phyloP scores from a whole-genome alignment of 2,113 vertebrate genomes.

The Carettochelys insculpta region DNA sequence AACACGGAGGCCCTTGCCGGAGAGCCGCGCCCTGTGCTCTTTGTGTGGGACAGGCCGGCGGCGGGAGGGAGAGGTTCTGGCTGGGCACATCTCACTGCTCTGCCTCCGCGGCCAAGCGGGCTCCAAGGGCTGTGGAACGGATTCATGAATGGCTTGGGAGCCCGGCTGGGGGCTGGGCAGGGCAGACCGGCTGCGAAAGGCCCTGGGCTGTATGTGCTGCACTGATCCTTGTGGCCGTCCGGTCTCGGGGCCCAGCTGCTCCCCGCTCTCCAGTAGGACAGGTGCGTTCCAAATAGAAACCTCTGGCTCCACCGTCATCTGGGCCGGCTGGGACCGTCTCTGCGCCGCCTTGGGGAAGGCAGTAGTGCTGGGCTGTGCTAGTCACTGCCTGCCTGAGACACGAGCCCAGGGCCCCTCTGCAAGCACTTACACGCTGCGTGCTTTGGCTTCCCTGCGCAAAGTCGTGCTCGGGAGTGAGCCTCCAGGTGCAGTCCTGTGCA shows the following conservation, averaged over 20 bases:
- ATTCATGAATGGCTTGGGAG: no score
- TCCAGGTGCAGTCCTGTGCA: not conserved
- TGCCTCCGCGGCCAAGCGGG: not conserved
- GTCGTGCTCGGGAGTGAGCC: not conserved
- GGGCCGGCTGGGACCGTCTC: not conserved
- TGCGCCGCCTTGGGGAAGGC: not conserved
- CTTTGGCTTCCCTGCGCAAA: not conserved
- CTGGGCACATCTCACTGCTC: not conserved
- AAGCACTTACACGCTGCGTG: not conserved
- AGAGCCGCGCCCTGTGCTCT: not conserved
- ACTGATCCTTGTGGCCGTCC: no score
- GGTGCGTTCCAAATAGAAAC: not conserved
- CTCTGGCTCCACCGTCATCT: no score
- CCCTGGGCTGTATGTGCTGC: not conserved
- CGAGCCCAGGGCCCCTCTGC: not conserved
- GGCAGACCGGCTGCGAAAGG: not conserved
- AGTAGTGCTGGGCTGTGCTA: not conserved
- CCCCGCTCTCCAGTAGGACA: not conserved
- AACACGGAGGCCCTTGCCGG: not conserved
- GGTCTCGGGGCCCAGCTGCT: not conserved
- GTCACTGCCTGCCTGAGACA: not conserved
- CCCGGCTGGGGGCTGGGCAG: not conserved
- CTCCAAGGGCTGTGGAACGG: no score
- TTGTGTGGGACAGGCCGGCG: not conserved
- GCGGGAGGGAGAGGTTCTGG: not conserved